Evolutionary conservation across 2,888 invertebrate genomes (phyloP), one percentile per base, ranked within the genome.

Genomic region (Chymomyza procnemis): DNA sequence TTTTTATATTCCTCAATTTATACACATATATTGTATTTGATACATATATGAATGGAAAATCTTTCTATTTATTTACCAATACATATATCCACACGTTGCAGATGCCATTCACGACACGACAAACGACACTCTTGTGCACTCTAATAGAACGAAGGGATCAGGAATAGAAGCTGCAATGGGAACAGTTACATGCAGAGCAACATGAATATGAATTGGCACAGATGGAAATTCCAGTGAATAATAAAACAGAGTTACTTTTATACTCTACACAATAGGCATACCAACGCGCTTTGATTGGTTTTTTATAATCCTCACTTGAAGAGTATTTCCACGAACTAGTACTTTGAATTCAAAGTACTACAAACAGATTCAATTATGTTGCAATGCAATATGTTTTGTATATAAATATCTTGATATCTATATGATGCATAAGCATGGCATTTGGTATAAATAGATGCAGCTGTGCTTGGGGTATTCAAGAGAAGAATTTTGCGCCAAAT

Each of bases 51-150:
- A 26, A 26, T 41, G 34, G 9, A 41, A 12, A 41, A 5, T 41
- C 34, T n/a, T 50, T 50, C 14, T 50, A 50, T 50, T 48, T 48
- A 48, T 48, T 50, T 50, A 50, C 50, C 50, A 50, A 50, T 50
- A 41, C n/a, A n/a, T 12, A 41, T 41, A 41, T 1, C 34, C 9
- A 12, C 2, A 12, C 12, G 12, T 1, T 41, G 12, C 34, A 41
- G 12, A 12, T 41, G 34, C 34, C 12, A 41, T 41, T 50, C 50
- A 50, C 16, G 18, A 16, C 5, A 48, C 48, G 34, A 41, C 34
- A 41, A 12, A 12, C 34, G 34, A 12, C 34, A 41, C 34, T 41
- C 12, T 12, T 41, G 34, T 41, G 34, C 9, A 12, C 34, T 12
- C 12, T 12, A 5, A 41, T 12, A 41, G 34, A 12, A 41, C 3